Base-by-base conservation (phyloP, 2,888 invertebrate species). In the Laspeyria flexula region DNA sequence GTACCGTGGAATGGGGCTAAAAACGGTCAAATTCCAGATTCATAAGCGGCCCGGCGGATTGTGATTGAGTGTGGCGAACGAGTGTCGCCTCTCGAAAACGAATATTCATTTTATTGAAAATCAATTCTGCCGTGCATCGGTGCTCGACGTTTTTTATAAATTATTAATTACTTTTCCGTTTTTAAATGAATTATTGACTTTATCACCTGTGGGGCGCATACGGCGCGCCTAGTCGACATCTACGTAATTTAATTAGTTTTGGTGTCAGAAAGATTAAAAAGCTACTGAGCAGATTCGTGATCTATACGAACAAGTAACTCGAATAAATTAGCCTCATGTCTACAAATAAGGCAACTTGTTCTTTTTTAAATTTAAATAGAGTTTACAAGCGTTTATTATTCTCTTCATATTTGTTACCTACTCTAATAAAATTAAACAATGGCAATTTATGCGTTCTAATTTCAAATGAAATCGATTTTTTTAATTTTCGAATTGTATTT, bases 21-120 rank as follows among this genome's bases (percentile, higher is more conserved):
- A 90, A 92, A 92, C 88, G 81, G 71, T 65, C 83, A 83, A 81
- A 88, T 88, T 83, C 87, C 88, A 82, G 77, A 84, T 85, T 86
- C 84, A 88, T 86, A 87, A 87, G 81, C 81, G 77, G 42, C 46
- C 46, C 55, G 53, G 58, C 37, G 56, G 55, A 56, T 64, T 60
- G 66, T 74, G 76, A 76, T 77, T 71, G 74, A 72, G 71, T 65
- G 67, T 64, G 62, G 65, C 49, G 30, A 64, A 60, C 51, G 60
- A 55, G 62, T 67, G 65, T 64, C 70, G 63, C 55, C 47, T 45
- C 37, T 62, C 64, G 59, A 66, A 58, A 64, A 65, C 69, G 77
- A 80, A 79, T 80, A 80, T 77, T 76, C 73, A 78, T 77, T 78
- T 79, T 75, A 77, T 77, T 71, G 75, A 74, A 77, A 78, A 78